Evolutionary conservation across 2,113 vertebrate genomes (phyloP).

Genomic region (Morone chrysops): DNA sequence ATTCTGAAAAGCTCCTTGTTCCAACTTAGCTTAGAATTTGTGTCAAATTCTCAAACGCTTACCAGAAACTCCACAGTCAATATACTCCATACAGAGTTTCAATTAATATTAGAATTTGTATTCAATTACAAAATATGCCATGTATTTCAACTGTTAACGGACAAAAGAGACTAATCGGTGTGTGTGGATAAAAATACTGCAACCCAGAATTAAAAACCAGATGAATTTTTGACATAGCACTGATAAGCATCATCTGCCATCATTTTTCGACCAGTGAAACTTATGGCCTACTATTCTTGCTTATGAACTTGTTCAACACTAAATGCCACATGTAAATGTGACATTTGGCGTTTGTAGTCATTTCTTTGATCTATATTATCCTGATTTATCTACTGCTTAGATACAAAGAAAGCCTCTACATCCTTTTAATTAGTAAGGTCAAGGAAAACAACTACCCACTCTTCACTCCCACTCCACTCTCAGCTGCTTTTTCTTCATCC

Average conservation of each 20-base stretch:
- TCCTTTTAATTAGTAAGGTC: slow-evolving; percentile 2
- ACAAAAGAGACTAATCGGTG: neutral
- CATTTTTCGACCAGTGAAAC: neutral
- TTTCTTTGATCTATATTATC: slow-evolving; percentile 18
- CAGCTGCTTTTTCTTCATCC: neutral
- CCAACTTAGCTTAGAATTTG: too few relatives aligned
- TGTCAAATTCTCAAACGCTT: neutral
- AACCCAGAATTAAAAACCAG: neutral
- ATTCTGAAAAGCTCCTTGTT: neutral
- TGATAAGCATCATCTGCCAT: neutral
- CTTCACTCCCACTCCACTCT: neutral
- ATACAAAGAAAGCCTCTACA: neutral
- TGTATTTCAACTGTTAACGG: neutral
- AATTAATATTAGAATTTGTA: neutral
- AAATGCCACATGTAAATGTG: slow-evolving; percentile 50
- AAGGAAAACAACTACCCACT: neutral
- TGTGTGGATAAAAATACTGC: neutral
- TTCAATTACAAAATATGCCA: neutral
- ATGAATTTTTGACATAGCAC: neutral
- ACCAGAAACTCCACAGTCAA: neutral
- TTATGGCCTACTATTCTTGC: neutral
- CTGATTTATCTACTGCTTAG: slow-evolving; percentile 16
- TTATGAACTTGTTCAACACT: slow-evolving; percentile 1
- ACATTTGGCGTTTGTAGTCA: slow-evolving; percentile 20
- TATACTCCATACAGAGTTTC: neutral